Evolutionary conservation across 2,113 vertebrate genomes (phyloP).

Genomic region (Pomatorhinus ruficollis): DNA sequence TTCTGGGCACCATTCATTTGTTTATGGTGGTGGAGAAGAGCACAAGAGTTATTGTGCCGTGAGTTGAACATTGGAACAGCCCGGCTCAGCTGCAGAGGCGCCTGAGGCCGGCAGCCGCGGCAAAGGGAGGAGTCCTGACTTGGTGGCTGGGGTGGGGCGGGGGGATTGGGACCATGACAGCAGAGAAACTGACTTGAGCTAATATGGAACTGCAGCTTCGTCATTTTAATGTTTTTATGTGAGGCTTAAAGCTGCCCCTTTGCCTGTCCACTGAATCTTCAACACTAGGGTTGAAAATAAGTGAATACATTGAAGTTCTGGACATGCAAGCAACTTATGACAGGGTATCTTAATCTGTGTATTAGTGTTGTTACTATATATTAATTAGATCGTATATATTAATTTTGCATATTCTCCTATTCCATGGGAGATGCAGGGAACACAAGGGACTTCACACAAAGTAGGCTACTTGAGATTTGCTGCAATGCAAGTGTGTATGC

Average conservation of each 20-base stretch:
- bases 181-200: background rate
- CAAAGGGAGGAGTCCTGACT: background rate
- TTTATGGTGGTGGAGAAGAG: background rate
- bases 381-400: background rate
- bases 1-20: background rate
- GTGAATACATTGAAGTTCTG: background rate
- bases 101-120: background rate
- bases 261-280: background rate
- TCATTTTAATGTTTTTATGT: background rate
- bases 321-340: background rate
- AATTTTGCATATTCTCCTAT: background rate
- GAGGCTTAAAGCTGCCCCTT: background rate
- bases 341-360: background rate
- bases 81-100: background rate
- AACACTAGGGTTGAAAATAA: background rate
- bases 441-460: background rate
- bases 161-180: background rate
- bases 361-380: background rate
- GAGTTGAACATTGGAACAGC: background rate
- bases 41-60: accelerated
- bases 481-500: background rate
- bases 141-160: background rate
- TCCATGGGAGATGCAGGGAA: background rate
- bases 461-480: background rate
- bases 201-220: background rate